Conservation (phyloP, 1,140 invertebrate genomes). For the Bombus sylvicola region DNA sequence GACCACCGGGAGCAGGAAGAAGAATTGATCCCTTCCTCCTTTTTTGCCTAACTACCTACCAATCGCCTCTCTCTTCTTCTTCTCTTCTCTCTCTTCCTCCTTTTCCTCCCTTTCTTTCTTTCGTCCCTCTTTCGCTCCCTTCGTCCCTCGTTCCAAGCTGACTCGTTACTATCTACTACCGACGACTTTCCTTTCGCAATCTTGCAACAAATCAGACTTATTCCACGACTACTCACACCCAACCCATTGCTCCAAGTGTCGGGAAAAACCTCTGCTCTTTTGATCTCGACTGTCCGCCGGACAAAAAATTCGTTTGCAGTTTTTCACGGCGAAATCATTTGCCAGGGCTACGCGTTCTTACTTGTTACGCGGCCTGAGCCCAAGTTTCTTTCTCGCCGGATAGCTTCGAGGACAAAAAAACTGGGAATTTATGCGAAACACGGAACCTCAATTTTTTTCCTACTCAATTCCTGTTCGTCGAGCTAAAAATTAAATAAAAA, state of each 20-base stretch:
- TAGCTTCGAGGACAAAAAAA: no score
- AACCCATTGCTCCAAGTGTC: no score
- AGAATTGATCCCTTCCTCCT: not conserved
- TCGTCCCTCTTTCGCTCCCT: no score
- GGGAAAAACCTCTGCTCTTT: not conserved
- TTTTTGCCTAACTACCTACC: conserved; percentile 1
- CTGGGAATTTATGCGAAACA: not conserved
- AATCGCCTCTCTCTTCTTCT: not conserved
- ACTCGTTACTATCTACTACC: not conserved
- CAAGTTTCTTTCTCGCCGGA: not conserved
- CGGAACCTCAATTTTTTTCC: not conserved
- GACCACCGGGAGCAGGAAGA: not conserved
- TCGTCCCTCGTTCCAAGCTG: no score
- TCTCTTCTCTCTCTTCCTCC: not conserved
- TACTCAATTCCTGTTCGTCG: no score
- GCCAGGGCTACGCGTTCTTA: not conserved
- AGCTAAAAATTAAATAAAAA: no score
- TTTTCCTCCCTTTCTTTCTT: no score
- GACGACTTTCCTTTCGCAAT: not conserved
- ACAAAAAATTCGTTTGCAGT: conserved; percentile 30
- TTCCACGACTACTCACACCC: not conserved
- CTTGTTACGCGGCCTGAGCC: not conserved
- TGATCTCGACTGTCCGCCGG: not conserved
- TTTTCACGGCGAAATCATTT: conserved; percentile 5
- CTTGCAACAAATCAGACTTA: conserved; percentile 41